phyloP scores from a whole-genome alignment of 2,888 invertebrate species.

The Pseudococcus longispinus region DNA sequence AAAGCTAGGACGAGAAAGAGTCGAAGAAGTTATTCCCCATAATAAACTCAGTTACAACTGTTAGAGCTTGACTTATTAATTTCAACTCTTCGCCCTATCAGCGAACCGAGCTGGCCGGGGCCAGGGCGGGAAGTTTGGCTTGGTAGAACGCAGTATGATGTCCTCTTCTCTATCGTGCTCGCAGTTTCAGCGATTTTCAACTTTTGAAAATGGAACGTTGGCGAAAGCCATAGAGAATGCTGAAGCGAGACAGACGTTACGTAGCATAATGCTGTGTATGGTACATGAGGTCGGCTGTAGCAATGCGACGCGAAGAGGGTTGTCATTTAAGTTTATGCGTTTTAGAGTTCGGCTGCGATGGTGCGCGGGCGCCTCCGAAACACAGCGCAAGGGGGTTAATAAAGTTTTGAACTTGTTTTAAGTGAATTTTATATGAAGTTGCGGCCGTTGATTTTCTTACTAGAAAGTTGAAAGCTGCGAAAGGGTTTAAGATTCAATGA shows the following conservation, averaged over 20 bases:
- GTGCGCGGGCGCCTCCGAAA: not conserved
- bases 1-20: conserved; percentile 50
- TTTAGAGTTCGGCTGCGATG: conserved; percentile 21
- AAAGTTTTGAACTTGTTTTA: conserved; percentile 57
- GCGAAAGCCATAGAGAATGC: not conserved
- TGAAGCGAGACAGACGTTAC: not conserved
- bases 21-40: conserved; percentile 53
- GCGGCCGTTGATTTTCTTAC: conserved; percentile 56
- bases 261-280: not conserved
- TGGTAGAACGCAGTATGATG: not conserved
- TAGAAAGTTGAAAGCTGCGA: conserved; percentile 53
- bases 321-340: conserved; percentile 57
- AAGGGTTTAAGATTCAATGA: conserved; percentile 56
- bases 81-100: conserved; percentile 36
- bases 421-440: conserved; percentile 57
- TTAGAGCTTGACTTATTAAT: conserved; percentile 56
- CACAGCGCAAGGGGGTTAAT: conserved; percentile 45
- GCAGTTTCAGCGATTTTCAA: conserved; percentile 44
- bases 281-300: not conserved
- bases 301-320: conserved; percentile 52
- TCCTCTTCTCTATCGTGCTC: not conserved
- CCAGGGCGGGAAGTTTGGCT: not conserved
- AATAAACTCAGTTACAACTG: conserved; percentile 57
- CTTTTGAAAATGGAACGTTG: conserved; percentile 10
- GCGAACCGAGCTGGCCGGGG: not conserved